phyloP scores from a whole-genome alignment of 1,140 invertebrate genomes.

The Sipha flava region DNA sequence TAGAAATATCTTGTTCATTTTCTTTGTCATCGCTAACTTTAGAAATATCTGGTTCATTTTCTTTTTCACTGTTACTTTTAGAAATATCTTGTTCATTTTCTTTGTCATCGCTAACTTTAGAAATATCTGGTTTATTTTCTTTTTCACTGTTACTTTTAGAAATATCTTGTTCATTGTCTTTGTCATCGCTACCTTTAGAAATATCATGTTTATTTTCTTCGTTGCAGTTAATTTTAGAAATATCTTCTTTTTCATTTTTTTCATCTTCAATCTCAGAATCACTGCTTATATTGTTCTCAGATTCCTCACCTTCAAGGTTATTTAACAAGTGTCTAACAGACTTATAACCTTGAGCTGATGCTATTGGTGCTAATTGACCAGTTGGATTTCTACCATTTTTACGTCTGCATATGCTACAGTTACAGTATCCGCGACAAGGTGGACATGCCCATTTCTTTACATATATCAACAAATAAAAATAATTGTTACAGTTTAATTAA shows the following conservation, averaged over 20 bases:
- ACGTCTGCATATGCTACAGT: slow-evolving; percentile 47
- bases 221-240: too few relatives aligned
- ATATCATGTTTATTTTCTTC: too few relatives aligned
- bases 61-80: too few relatives aligned
- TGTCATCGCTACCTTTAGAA: too few relatives aligned
- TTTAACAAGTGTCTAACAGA: slow-evolving; percentile 36
- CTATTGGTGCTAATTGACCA: slow-evolving; percentile 44
- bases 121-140: too few relatives aligned
- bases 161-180: too few relatives aligned
- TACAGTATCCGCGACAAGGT: slow-evolving; percentile 46
- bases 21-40: too few relatives aligned
- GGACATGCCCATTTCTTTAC: slow-evolving; percentile 46
- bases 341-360: slow-evolving; percentile 41
- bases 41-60: too few relatives aligned
- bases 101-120: too few relatives aligned
- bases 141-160: too few relatives aligned
- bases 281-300: background rate
- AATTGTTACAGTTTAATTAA: background rate
- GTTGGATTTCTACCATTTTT: slow-evolving; percentile 45
- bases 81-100: too few relatives aligned
- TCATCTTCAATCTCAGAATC: background rate
- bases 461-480: background rate
- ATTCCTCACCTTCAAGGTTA: background rate
- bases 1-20: too few relatives aligned
- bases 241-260: background rate